phyloP scores from a whole-genome alignment of 1,140 invertebrate species.

The Linepithema humile region DNA sequence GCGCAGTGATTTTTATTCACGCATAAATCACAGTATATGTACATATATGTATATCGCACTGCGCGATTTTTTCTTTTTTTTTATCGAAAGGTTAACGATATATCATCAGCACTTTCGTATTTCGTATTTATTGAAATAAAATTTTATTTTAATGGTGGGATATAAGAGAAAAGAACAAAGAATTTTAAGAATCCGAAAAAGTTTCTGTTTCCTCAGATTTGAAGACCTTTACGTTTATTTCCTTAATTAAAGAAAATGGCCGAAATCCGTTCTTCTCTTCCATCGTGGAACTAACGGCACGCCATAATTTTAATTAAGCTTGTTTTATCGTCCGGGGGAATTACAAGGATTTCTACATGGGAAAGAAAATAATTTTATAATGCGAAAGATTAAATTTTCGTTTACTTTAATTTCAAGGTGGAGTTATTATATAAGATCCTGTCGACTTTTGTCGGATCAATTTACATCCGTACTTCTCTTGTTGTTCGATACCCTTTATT shows the following conservation, averaged over 20 bases:
- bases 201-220: background rate
- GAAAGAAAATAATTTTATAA: background rate
- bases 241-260: background rate
- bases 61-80: background rate
- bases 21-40: slow-evolving; percentile 30
- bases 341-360: background rate
- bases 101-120: background rate
- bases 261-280: background rate
- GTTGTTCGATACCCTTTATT: background rate
- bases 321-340: background rate
- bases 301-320: background rate
- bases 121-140: background rate
- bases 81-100: background rate
- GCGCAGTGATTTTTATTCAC: slow-evolving; percentile 19
- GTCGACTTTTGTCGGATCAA: background rate
- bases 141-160: background rate
- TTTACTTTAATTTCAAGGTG: background rate
- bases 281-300: background rate
- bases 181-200: background rate
- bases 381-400: background rate
- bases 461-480: background rate
- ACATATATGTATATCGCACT: background rate
- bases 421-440: background rate
- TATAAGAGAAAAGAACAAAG: background rate
- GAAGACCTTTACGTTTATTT: background rate